These are phyloP conservation scores for Drosophila neocordata DNA, from an alignment of 1,140 invertebrate genomes.

Conservation along the genomic window DNA sequence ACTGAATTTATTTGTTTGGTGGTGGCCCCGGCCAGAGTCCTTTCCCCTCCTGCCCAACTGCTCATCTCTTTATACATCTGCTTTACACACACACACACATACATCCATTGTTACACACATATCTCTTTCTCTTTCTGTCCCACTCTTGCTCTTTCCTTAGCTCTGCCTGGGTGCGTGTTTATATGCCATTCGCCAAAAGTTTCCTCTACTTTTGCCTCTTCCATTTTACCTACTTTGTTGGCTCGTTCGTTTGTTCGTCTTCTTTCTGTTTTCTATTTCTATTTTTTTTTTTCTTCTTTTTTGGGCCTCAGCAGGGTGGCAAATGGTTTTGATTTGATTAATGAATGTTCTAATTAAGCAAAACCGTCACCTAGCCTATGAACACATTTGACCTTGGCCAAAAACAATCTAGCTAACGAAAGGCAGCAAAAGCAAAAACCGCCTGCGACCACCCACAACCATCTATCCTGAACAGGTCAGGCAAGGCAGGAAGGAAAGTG, in stretches of 20 bases:
- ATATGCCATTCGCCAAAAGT: conserved; percentile 72
- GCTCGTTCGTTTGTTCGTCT: conserved; percentile 18
- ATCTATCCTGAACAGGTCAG: not conserved
- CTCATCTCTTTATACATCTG: not conserved
- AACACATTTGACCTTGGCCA: conserved; percentile 73
- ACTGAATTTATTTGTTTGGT: conserved; percentile 73
- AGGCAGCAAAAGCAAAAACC: not conserved
- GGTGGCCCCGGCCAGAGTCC: not conserved
- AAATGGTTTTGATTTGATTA: conserved; percentile 82
- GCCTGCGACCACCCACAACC: no score
- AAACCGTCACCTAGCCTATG: conserved; percentile 76
- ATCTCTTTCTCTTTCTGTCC: not conserved
- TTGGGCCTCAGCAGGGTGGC: conserved; percentile 64
- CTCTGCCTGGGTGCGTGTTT: conserved; percentile 63
- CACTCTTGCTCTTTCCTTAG: not conserved
- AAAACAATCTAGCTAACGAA: conserved; percentile 54
- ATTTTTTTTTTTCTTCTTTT: conserved; percentile 29
- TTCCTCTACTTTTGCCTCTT: conserved; percentile 43
- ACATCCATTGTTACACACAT: not conserved
- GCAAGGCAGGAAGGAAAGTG: conserved; percentile 2
- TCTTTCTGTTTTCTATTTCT: conserved; percentile 19
- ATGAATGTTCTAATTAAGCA: conserved; percentile 82
- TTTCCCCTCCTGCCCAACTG: not conserved
- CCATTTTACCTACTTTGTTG: not conserved
- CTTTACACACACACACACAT: not conserved